Evolutionary conservation across 2,797 vertebrate species (phyloP).

Genomic region (Echeneis naucrates): DNA sequence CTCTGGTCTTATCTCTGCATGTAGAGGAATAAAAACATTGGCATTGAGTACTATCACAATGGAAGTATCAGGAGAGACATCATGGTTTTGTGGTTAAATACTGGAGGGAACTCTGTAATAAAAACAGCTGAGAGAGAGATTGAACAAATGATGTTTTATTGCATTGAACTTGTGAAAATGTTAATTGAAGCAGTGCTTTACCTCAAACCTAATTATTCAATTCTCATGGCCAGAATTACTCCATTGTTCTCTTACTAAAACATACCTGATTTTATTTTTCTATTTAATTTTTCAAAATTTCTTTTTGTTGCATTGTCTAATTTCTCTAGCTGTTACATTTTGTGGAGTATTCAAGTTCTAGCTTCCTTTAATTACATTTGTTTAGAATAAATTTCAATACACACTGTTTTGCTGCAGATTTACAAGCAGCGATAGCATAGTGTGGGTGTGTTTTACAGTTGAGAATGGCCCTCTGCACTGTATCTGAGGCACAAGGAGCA

Average conservation of each 20-base stretch:
- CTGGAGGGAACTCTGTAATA: not conserved
- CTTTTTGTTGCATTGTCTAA: not conserved
- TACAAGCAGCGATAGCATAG: conserved; percentile 26
- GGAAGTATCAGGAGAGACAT: not conserved
- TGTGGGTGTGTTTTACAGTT: conserved; percentile 46
- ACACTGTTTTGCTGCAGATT: conserved; percentile 39
- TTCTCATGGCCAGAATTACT: not conserved
- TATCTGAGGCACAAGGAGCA: conserved; percentile 67
- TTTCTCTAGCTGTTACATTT: not conserved
- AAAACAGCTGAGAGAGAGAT: too few relatives aligned
- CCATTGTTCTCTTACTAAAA: not conserved
- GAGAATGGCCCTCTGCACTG: conserved; percentile 58
- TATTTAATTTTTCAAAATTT: conserved; percentile 2
- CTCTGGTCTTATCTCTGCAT: not conserved
- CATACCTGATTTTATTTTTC: not conserved
- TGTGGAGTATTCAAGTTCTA: conserved; percentile 9
- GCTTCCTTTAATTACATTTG: conserved; percentile 6
- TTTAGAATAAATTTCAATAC: conserved; percentile 31
- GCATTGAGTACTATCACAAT: not conserved
- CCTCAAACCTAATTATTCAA: not conserved
- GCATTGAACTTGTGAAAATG: not conserved
- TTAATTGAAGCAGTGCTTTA: not conserved
- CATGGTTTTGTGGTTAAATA: not conserved
- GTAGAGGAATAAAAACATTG: not conserved
- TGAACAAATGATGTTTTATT: not conserved